A percentile compares a stretch with the other conserved stretches of the same genome.
phyloP scores from a whole-genome alignment of 2,797 vertebrate genomes.

The Anas georgica region DNA sequence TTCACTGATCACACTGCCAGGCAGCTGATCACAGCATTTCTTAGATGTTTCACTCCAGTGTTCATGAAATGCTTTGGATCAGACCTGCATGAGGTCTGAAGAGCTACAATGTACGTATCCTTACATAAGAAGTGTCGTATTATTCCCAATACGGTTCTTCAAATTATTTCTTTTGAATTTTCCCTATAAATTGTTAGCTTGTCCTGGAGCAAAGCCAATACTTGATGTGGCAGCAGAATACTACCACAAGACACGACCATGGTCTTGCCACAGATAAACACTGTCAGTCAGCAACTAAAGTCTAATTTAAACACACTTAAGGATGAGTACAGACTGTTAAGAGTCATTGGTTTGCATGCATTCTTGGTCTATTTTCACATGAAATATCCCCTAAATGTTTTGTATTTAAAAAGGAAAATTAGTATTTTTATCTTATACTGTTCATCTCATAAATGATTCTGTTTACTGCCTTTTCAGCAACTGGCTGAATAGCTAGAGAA shows the following conservation, averaged over 20 bases:
- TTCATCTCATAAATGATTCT: background rate
- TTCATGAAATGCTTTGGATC: background rate
- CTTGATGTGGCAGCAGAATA: background rate
- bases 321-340: background rate
- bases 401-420: background rate
- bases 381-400: background rate
- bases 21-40: background rate
- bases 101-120: background rate
- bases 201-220: background rate
- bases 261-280: background rate
- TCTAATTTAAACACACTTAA: background rate
- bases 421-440: background rate
- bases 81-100: background rate
- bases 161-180: background rate
- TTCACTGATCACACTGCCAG: fast-evolving
- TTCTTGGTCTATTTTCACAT: background rate
- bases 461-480: background rate
- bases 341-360: background rate
- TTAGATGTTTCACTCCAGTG: background rate
- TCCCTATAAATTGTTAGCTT: background rate
- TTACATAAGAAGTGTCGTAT: background rate
- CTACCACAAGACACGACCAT: fast-evolving
- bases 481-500: background rate
- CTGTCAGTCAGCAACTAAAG: background rate
- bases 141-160: background rate